These are phyloP conservation scores for Pristionchus arcanus DNA, from an alignment of 2,888 invertebrate species.

Conservation along the genomic window DNA sequence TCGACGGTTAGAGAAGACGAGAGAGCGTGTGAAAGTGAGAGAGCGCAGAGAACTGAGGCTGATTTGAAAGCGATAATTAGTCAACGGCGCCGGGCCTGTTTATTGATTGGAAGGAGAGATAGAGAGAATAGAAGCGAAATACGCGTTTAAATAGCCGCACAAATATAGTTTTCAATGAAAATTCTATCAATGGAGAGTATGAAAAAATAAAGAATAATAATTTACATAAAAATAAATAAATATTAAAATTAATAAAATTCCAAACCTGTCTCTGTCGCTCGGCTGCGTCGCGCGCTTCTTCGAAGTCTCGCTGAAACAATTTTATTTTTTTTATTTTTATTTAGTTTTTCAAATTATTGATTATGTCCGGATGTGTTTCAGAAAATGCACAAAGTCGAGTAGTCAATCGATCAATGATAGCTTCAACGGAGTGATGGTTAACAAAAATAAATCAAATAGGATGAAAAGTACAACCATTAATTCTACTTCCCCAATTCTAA, in stretches of 20 bases:
- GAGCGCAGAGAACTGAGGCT: neutral
- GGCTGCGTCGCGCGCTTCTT: constrained; percentile 36
- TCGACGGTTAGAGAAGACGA: neutral
- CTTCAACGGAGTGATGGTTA: no score
- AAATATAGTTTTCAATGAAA: no score
- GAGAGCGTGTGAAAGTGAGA: neutral
- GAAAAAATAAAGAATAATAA: neutral
- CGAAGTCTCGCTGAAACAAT: constrained; percentile 17
- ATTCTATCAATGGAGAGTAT: neutral
- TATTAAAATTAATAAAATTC: neutral
- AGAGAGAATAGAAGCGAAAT: neutral
- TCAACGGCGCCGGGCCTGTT: neutral
- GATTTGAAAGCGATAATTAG: neutral
- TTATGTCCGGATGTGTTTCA: neutral
- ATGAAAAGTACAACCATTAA: no score
- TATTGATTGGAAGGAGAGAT: neutral
- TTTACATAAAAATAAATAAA: neutral
- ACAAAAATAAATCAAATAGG: no score
- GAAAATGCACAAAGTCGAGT: no score
- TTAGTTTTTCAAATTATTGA: neutral
- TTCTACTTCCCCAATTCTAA: no score
- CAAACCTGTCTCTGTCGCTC: constrained; percentile 34
- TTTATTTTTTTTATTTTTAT: neutral
- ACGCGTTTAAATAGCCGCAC: neutral
- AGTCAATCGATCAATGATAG: no score